A percentile compares a stretch with the other conserved stretches of the same genome.
Evolutionary conservation across 2,797 vertebrate genomes (phyloP).

Genomic region (Pyrocephalus nanus): DNA sequence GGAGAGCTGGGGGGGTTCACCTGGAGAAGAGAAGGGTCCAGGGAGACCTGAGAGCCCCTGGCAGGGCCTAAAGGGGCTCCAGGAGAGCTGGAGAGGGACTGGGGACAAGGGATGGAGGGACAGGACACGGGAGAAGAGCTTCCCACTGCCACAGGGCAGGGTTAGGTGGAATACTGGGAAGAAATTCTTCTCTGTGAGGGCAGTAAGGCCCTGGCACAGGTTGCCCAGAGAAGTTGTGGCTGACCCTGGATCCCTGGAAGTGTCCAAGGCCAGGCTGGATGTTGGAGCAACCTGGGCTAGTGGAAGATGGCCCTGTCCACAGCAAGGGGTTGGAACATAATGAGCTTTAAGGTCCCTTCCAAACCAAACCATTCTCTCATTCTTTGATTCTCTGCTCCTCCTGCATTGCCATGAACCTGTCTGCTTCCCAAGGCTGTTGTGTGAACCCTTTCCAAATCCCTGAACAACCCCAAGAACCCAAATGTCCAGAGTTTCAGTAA

Average conservation of each 20-base stretch:
- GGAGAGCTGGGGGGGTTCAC: background rate
- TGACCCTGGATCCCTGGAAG: background rate
- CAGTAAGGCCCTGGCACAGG: background rate
- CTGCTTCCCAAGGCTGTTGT: background rate
- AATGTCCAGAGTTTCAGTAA: background rate
- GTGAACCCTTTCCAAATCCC: background rate
- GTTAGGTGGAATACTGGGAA: rapidly evolving
- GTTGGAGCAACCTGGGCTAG: rapidly evolving
- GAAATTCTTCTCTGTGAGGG: rapidly evolving
- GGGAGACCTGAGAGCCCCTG: rapidly evolving
- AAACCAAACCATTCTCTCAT: background rate
- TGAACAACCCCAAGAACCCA: rapidly evolving
- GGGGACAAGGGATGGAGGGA: background rate
- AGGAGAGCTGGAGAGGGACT: background rate
- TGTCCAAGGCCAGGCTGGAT: rapidly evolving
- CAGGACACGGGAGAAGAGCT: background rate
- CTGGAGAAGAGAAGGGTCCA: rapidly evolving
- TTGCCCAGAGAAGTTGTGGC: background rate
- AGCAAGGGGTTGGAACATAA: background rate
- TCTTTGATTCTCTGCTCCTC: background rate
- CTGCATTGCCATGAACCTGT: rapidly evolving
- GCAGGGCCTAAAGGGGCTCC: background rate
- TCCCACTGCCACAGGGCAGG: background rate
- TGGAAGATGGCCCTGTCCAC: rapidly evolving
- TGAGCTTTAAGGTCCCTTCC: background rate